phyloP scores from a whole-genome alignment of 2,113 vertebrate species.

The Platycercus adscitus region DNA sequence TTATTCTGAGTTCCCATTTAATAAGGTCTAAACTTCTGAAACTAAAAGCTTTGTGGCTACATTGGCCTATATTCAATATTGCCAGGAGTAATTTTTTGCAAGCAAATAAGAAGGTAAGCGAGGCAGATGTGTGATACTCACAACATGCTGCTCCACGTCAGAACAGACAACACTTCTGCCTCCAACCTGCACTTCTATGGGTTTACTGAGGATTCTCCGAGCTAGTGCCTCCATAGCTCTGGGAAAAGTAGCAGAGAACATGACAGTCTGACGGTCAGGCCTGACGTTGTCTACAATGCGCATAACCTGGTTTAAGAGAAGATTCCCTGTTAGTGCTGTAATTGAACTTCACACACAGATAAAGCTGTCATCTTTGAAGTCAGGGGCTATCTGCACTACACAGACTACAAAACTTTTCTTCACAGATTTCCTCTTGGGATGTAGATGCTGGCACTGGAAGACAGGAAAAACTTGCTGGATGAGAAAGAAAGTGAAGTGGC shows the following conservation, averaged over 20 bases:
- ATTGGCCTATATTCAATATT: not conserved
- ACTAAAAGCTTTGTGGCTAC: not conserved
- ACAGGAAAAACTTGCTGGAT: not conserved
- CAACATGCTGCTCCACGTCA: conserved; percentile 96
- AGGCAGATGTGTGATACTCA: conserved; percentile 59
- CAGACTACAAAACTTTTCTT: not conserved
- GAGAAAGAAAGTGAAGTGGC: not conserved
- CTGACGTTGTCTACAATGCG: conserved; percentile 97
- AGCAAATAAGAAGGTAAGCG: fast-evolving
- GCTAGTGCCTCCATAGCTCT: conserved; percentile 98
- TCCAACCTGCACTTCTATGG: conserved; percentile 96
- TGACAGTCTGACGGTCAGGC: conserved; percentile 97
- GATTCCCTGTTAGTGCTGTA: not conserved
- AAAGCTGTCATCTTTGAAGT: not conserved
- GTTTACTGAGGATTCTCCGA: conserved; percentile 91
- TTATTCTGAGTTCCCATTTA: not conserved
- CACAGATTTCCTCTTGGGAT: not conserved
- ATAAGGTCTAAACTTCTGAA: not conserved
- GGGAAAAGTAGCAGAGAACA: conserved; percentile 99
- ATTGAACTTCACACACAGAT: fast-evolving
- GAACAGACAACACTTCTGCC: conserved; percentile 97
- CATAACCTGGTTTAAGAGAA: conserved; percentile 86
- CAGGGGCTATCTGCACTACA: not conserved
- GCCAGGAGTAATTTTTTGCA: not conserved
- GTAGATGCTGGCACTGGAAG: not conserved